These are phyloP conservation scores for Chrysemys picta DNA, from an alignment of 2,113 vertebrate genomes.

Conservation along the genomic window DNA sequence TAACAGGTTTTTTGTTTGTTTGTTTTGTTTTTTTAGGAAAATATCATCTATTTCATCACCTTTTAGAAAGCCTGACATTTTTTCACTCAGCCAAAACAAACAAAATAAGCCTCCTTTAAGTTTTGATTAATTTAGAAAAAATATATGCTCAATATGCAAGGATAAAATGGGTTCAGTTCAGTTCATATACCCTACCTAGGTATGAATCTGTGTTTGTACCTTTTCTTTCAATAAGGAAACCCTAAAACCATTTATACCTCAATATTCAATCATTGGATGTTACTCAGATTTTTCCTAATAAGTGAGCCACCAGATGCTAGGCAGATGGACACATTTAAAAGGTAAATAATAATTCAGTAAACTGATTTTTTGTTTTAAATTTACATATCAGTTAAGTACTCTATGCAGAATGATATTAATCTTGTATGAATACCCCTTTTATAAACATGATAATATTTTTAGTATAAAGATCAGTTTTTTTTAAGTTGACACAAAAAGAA, in stretches of 20 bases:
- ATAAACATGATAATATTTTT: background rate
- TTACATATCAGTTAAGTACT: background rate
- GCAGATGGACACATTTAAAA: background rate
- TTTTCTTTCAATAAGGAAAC: background rate
- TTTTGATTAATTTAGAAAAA: background rate
- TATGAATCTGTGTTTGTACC: background rate
- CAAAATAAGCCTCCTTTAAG: rapidly evolving
- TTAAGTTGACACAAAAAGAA: background rate
- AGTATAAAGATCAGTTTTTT: background rate
- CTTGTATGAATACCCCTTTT: rapidly evolving
- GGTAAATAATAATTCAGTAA: background rate
- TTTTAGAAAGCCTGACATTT: background rate
- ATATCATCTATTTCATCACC: rapidly evolving
- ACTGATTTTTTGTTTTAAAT: rapidly evolving
- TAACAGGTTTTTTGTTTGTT: background rate
- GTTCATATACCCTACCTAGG: background rate
- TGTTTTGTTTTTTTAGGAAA: background rate
- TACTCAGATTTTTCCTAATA: background rate
- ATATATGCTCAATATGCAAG: background rate
- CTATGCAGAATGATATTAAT: background rate
- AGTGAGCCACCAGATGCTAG: background rate
- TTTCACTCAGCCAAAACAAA: background rate
- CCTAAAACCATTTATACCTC: background rate
- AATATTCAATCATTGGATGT: background rate
- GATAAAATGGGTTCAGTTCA: background rate